Conservation (phyloP, 2,888 invertebrate genomes). For the Acrobasis repandana region DNA sequence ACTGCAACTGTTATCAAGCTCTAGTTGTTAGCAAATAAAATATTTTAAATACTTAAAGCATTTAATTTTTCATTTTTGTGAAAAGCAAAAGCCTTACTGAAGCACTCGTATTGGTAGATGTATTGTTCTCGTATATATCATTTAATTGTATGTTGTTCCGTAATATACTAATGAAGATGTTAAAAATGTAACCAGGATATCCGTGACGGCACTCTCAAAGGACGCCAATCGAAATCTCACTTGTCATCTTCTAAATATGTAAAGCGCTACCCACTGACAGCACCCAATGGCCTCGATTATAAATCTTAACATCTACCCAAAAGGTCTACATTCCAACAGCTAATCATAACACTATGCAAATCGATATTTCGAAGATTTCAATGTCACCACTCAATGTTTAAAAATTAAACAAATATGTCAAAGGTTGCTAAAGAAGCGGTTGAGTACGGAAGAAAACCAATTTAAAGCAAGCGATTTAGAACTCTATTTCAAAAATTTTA, state of each 20-base stretch:
- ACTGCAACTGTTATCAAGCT: too few relatives aligned
- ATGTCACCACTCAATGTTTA: conserved; percentile 41
- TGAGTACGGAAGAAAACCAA: conserved; percentile 37
- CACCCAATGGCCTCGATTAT: background rate
- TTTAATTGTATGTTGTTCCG: too few relatives aligned
- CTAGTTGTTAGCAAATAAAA: too few relatives aligned
- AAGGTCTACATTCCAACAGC: conserved; percentile 15
- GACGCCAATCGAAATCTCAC: background rate
- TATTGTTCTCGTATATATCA: too few relatives aligned
- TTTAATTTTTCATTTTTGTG: too few relatives aligned
- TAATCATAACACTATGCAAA: conserved; percentile 27
- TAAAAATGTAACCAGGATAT: background rate
- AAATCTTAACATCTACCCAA: conserved; percentile 7
- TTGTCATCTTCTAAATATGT: conserved; percentile 12
- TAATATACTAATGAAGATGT: background rate
- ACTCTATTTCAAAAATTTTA: conserved; percentile 21
- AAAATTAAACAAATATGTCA: conserved; percentile 45
- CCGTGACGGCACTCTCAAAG: background rate
- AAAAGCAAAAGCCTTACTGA: too few relatives aligned
- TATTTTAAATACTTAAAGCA: too few relatives aligned
- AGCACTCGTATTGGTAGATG: too few relatives aligned
- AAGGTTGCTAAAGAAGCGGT: conserved; percentile 40
- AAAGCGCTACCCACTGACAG: conserved; percentile 12
- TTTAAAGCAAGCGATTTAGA: conserved; percentile 29
- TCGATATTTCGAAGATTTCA: conserved; percentile 37